Percentiles rank a stretch among this genome's conserved stretches.
Conservation (phyloP, 2,113 vertebrate genomes). For the Bothrops jararaca region DNA sequence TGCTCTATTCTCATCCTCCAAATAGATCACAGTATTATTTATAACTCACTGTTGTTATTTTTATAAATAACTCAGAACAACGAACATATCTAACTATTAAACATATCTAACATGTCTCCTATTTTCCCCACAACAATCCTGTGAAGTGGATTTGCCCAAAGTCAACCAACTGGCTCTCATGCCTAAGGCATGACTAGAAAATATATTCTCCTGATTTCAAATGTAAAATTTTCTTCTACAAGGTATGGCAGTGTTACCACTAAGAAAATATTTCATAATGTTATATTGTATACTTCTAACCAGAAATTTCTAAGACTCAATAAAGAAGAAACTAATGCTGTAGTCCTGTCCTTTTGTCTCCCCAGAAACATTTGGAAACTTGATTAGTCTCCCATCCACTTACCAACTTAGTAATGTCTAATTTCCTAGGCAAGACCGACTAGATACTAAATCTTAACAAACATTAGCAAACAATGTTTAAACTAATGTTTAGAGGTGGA, state of each 20-base stretch:
- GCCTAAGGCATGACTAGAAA: too few species aligned
- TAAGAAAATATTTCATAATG: not conserved
- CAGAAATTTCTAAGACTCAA: not conserved
- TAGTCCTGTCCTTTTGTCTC: not conserved
- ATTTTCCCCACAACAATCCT: too few species aligned
- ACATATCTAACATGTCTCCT: too few species aligned
- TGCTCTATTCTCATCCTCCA: too few species aligned
- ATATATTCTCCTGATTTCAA: too few species aligned
- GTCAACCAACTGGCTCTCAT: too few species aligned
- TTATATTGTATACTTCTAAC: not conserved
- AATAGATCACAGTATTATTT: too few species aligned
- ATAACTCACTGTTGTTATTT: too few species aligned
- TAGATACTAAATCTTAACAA: not conserved
- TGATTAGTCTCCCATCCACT: not conserved
- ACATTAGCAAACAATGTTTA: not conserved
- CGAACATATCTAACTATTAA: too few species aligned
- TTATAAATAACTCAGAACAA: too few species aligned
- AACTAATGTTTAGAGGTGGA: not conserved
- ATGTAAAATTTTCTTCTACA: too few species aligned
- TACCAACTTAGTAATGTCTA: not conserved
- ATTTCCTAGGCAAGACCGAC: not conserved
- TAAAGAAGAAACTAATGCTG: not conserved
- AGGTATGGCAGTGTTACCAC: not conserved
- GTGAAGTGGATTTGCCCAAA: too few species aligned
- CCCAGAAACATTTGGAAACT: not conserved